Evolutionary conservation across 1,140 invertebrate genomes (phyloP).

Genomic region (Danaus plexippus): DNA sequence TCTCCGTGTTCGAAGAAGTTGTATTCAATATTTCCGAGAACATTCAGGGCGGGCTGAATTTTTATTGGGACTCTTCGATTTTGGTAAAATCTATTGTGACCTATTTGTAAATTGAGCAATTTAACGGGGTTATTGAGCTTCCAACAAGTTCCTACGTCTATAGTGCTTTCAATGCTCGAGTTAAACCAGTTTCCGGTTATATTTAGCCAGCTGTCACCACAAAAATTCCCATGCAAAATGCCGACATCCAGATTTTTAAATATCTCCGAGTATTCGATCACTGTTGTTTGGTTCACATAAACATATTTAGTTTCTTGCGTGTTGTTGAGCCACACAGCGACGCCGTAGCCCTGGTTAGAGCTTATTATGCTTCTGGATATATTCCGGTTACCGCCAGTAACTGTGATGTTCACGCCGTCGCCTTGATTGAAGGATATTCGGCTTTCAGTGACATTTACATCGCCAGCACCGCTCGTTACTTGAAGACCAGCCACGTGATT

Average conservation of each 20-base stretch:
- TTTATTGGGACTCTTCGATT: conserved; percentile 84
- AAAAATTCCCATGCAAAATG: conserved; percentile 86
- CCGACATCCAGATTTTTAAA: conserved; percentile 88
- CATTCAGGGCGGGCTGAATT: conserved; percentile 88
- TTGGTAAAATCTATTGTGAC: conserved; percentile 86
- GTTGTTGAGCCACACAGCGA: conserved; percentile 91
- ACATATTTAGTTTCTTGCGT: conserved; percentile 86
- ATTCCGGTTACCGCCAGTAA: conserved; percentile 91
- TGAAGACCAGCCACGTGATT: conserved; percentile 91
- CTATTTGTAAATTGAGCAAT: conserved; percentile 81
- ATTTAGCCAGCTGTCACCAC: conserved; percentile 83
- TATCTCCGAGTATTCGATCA: conserved; percentile 89
- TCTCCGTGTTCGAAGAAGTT: conserved; percentile 89
- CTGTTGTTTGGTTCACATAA: conserved; percentile 85
- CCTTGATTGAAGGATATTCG: conserved; percentile 93
- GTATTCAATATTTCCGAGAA: conserved; percentile 84
- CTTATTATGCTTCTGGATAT: conserved; percentile 85
- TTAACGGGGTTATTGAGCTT: conserved; percentile 67
- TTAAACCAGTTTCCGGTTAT: conserved; percentile 90
- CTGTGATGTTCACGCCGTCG: conserved; percentile 92
- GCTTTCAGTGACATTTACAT: conserved; percentile 93
- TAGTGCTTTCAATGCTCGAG: conserved; percentile 79
- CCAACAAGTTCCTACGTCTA: conserved; percentile 88
- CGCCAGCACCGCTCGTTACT: conserved; percentile 87
- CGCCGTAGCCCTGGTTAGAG: conserved; percentile 88